Evolutionary conservation across 2,797 vertebrate genomes (phyloP), one percentile per base, ranked within the genome.

Genomic region (Emydoidea blandingii): DNA sequence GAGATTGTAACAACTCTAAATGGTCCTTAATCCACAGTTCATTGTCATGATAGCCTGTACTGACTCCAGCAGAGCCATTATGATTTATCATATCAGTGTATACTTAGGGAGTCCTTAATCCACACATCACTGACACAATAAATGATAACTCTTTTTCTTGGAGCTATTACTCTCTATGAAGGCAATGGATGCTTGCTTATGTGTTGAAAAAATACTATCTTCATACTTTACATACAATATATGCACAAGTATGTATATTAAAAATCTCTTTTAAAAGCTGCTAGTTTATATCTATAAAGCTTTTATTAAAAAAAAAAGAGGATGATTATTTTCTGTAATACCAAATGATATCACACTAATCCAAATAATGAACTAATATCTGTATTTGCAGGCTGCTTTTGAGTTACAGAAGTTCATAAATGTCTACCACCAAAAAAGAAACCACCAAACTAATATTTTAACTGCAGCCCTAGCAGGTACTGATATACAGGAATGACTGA

Each of bases 101-200:
- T 78, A 85, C 79, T 90, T 93, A n/a, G 47, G 41, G 82, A 95
- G 74, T 25, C 56, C 93, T 83, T 92, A 96, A 96, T 91, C 37
- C 78, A 79, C 65, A 91, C 21, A 83, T 72, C 59, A 92, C 29
- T 94, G 83, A 89, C 50, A 92, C 41, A 84, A 68, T 88, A 97
- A 82, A 93, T 27, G 3, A 29, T 83, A 83, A 56, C 3, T 59
- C 27, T 25, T 80, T 95, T 83, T 44, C 2, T 84, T 94, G 79
- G 7, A 95, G 76, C 4, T 94, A 59, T 93, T 89, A 50, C 18
- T 54, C 91, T 54, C 5, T 62, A 57, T 65, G 91, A 44, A 12
- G 59, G 78, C 94, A 86, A 79, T 62, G 94, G 52, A n/a, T 49
- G 2, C 3, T 47, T 49, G 2, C 3, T 47, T 54, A 80, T 49